phyloP scores from a whole-genome alignment of 2,888 invertebrate species.

The Plagodis dolabraria region DNA sequence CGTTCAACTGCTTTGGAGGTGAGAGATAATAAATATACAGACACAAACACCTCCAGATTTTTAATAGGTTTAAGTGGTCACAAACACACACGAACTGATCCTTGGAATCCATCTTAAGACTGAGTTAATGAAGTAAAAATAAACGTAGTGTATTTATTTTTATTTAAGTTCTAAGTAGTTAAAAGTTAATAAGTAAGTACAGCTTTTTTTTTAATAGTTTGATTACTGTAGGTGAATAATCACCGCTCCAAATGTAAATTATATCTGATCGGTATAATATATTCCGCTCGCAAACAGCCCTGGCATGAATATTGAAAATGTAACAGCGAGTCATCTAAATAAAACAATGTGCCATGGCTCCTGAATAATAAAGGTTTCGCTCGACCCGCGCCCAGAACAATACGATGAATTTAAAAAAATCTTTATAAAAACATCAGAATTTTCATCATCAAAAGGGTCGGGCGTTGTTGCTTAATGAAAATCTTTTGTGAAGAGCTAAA shows the following conservation, averaged over 20 bases:
- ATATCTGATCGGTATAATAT: background rate
- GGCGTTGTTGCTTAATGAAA: constrained; percentile 45
- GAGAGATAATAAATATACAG: too few relatives aligned
- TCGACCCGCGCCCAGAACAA: constrained; percentile 63
- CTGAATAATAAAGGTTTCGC: constrained; percentile 63
- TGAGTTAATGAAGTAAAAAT: too few relatives aligned
- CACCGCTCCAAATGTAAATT: background rate
- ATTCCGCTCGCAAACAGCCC: constrained; percentile 42
- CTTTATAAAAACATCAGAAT: constrained; percentile 50
- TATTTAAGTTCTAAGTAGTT: too few relatives aligned
- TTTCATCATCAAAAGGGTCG: constrained; percentile 62
- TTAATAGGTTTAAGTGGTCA: too few relatives aligned
- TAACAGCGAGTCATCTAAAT: constrained; percentile 61
- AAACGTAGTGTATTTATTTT: too few relatives aligned
- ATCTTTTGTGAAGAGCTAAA: constrained; percentile 47
- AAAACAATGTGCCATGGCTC: constrained; percentile 62
- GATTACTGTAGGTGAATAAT: too few relatives aligned
- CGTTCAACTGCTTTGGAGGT: too few relatives aligned
- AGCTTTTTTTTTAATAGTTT: too few relatives aligned
- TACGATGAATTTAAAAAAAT: constrained; percentile 54
- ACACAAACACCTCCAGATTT: too few relatives aligned
- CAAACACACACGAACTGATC: too few relatives aligned
- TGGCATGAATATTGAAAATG: constrained; percentile 61
- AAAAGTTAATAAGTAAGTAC: too few relatives aligned
- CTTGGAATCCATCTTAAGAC: too few relatives aligned